These are phyloP conservation scores for Drosophila santomea DNA, from an alignment of 1,140 invertebrate genomes.

Conservation along the genomic window DNA sequence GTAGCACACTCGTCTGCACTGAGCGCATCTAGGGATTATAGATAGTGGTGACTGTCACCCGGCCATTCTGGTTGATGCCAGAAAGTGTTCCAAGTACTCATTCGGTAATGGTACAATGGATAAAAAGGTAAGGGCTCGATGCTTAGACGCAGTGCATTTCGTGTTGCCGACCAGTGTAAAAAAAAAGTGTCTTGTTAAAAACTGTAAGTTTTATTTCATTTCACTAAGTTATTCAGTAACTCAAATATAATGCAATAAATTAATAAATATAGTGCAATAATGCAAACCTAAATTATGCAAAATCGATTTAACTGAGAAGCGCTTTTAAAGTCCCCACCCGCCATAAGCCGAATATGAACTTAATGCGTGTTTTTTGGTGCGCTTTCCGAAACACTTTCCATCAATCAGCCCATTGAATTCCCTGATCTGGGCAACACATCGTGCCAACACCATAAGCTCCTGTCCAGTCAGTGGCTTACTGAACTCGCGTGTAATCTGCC, in stretches of 20 bases:
- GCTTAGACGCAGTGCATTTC: too few relatives aligned
- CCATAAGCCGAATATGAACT: background rate
- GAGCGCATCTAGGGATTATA: constrained; percentile 7
- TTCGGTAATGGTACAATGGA: too few relatives aligned
- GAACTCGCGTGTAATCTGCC: constrained; percentile 22
- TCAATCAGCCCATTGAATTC: constrained; percentile 4
- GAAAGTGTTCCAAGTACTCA: background rate
- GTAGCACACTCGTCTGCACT: constrained; percentile 36
- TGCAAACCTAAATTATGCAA: background rate
- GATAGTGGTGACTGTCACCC: constrained; percentile 8
- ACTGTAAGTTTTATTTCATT: background rate
- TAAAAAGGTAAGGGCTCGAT: too few relatives aligned
- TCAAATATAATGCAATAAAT: background rate
- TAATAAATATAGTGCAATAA: too few relatives aligned
- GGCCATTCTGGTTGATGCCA: background rate
- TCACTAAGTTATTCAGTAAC: background rate
- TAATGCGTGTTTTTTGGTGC: constrained; percentile 14
- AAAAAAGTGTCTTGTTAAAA: background rate
- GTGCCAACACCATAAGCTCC: constrained; percentile 9
- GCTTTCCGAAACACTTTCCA: constrained; percentile 14
- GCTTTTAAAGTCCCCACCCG: background rate
- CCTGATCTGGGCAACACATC: constrained; percentile 14
- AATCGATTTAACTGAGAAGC: background rate
- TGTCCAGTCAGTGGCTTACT: constrained; percentile 23
- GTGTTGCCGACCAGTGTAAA: too few relatives aligned